Percentiles rank a stretch among this genome's conserved stretches.
Conservation (phyloP, 2,888 invertebrate genomes). For the Epinotia brunnichana region DNA sequence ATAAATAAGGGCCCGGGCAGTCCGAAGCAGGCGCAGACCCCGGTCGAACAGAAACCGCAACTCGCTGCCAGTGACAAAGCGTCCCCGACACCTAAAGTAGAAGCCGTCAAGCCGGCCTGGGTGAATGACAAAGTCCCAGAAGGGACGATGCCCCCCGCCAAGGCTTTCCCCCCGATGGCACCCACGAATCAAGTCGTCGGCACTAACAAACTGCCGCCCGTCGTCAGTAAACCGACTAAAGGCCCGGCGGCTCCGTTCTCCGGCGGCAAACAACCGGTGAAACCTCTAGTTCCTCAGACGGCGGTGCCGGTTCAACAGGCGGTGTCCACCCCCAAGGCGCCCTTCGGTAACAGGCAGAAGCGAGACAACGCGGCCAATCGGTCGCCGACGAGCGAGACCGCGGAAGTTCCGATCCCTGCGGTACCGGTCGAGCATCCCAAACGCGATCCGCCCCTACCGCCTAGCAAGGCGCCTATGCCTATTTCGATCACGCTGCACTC, state of each 20-base stretch:
- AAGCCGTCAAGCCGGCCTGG: conserved; percentile 70
- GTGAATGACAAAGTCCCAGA: conserved; percentile 59
- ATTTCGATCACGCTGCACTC: conserved; percentile 79
- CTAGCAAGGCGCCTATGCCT: conserved; percentile 79
- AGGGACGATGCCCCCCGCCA: conserved; percentile 51
- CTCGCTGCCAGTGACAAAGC: conserved; percentile 62
- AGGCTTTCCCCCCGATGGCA: conserved; percentile 65
- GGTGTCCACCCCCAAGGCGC: conserved; percentile 74
- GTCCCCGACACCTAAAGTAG: conserved; percentile 62
- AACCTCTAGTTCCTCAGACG: conserved; percentile 76
- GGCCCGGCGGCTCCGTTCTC: conserved; percentile 79
- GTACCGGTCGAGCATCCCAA: conserved; percentile 63
- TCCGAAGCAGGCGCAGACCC: conserved; percentile 69
- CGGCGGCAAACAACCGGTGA: conserved; percentile 71
- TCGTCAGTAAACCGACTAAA: conserved; percentile 66
- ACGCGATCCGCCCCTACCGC: conserved; percentile 71
- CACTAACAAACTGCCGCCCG: conserved; percentile 64
- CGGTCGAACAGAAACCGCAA: conserved; percentile 56
- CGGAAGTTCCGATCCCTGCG: conserved; percentile 58
- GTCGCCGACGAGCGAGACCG: conserved; percentile 69
- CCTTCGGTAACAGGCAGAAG: conserved; percentile 78
- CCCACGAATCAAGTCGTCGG: conserved; percentile 57
- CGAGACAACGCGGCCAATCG: conserved; percentile 71
- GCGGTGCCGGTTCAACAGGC: conserved; percentile 76
- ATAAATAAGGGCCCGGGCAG: conserved; percentile 70